A percentile compares a stretch with the other conserved stretches of the same genome.
Evolutionary conservation across 2,888 invertebrate genomes (phyloP).

Genomic region (Rhamphomyia laevipes): DNA sequence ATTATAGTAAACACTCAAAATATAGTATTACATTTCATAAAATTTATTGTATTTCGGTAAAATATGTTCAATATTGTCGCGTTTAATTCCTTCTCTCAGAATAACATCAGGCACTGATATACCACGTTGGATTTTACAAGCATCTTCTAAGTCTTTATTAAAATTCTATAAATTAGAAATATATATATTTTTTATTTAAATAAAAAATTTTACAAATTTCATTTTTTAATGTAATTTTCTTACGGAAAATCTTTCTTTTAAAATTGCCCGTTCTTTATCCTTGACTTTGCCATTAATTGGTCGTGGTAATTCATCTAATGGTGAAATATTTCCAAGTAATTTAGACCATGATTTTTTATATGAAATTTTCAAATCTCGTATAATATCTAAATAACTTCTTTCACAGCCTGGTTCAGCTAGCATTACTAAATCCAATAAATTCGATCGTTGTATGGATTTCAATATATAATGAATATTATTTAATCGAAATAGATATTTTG

Average conservation of each 20-base stretch:
- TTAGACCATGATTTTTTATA: slow-evolving; percentile 65
- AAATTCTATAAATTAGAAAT: slow-evolving; percentile 54
- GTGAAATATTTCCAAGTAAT: slow-evolving; percentile 59
- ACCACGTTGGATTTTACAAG: slow-evolving; percentile 68
- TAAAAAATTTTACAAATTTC: background rate
- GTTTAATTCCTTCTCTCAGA: slow-evolving; percentile 73
- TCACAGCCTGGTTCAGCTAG: slow-evolving; percentile 79
- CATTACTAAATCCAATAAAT: slow-evolving; percentile 67
- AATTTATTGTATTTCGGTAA: slow-evolving; percentile 76
- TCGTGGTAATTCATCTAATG: slow-evolving; percentile 56
- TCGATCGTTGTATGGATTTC: slow-evolving; percentile 80
- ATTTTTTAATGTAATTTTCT: slow-evolving; percentile 28
- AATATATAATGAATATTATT: slow-evolving; percentile 93
- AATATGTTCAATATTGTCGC: slow-evolving; percentile 80
- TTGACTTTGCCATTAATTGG: slow-evolving; percentile 58
- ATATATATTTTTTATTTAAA: background rate
- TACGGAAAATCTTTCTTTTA: slow-evolving; percentile 84
- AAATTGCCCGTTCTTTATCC: slow-evolving; percentile 72
- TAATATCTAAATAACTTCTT: slow-evolving; percentile 74
- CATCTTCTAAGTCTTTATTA: slow-evolving; percentile 92
- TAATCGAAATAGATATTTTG: slow-evolving; percentile 80
- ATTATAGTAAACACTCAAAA: background rate
- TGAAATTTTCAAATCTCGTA: slow-evolving; percentile 61
- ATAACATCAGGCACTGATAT: slow-evolving; percentile 92
- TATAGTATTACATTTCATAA: slow-evolving; percentile 49